Evolutionary conservation across 2,888 invertebrate genomes (phyloP).

Genomic region (Pristionchus maxplancki): DNA sequence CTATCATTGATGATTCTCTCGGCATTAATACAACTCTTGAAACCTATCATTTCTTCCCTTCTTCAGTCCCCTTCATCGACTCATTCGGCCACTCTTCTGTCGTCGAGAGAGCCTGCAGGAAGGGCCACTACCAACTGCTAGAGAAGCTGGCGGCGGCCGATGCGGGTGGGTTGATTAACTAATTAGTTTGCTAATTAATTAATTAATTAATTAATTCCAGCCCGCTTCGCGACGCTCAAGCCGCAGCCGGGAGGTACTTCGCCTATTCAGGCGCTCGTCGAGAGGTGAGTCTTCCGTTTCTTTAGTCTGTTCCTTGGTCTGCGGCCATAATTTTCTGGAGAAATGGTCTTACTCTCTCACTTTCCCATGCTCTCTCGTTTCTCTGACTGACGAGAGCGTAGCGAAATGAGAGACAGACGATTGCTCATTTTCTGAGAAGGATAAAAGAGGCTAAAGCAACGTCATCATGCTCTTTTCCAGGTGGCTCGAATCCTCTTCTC

Average conservation of each 20-base stretch:
- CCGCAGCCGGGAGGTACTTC: neutral
- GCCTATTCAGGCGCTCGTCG: slow-evolving; percentile 33
- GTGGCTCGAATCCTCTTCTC: neutral
- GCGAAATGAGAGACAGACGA: too few species aligned
- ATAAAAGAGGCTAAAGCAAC: too few species aligned
- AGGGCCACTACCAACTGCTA: slow-evolving; percentile 37
- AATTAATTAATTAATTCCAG: neutral
- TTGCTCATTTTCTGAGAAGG: too few species aligned
- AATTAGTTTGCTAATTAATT: neutral
- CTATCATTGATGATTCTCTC: too few species aligned
- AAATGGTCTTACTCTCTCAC: too few species aligned
- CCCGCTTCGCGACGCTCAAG: slow-evolving; percentile 21
- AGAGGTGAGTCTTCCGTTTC: slow-evolving; percentile 29
- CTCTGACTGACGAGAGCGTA: too few species aligned
- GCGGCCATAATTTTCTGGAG: too few species aligned
- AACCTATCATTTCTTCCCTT: neutral
- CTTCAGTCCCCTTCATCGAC: slow-evolving; percentile 14
- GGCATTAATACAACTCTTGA: too few species aligned
- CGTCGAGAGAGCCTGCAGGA: slow-evolving; percentile 2
- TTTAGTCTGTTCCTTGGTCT: too few species aligned
- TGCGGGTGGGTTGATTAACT: neutral
- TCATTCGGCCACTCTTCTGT: neutral
- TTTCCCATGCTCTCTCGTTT: too few species aligned
- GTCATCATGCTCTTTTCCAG: too few species aligned
- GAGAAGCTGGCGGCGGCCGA: neutral